Evolutionary conservation across 2,888 invertebrate genomes (phyloP).

Genomic region (Atrina japonica): DNA sequence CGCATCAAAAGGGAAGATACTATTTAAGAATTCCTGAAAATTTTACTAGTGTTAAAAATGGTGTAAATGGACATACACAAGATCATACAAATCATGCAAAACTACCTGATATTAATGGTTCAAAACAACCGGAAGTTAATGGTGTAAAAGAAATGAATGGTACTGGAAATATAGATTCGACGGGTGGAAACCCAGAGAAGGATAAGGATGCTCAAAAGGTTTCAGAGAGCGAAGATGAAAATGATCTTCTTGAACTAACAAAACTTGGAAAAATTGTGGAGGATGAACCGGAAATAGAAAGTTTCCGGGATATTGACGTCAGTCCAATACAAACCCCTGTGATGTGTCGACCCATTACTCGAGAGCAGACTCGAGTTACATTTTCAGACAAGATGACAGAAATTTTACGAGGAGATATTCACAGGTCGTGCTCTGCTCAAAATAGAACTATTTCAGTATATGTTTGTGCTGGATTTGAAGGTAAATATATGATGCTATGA

Average conservation of each 20-base stretch:
- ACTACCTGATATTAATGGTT: too few species aligned
- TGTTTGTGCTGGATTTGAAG: conserved; percentile 68
- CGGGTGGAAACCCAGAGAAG: conserved; percentile 11
- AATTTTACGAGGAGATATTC: conserved; percentile 67
- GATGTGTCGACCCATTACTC: conserved; percentile 64
- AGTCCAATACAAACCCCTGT: conserved; percentile 72
- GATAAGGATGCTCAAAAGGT: conserved; percentile 10
- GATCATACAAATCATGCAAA: too few species aligned
- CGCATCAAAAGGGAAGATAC: too few species aligned
- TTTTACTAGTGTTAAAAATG: too few species aligned
- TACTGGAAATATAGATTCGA: not conserved
- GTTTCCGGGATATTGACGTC: conserved; percentile 56
- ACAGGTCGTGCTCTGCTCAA: conserved; percentile 62
- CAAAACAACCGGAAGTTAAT: too few species aligned
- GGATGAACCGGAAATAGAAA: conserved; percentile 44
- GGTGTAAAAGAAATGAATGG: not conserved
- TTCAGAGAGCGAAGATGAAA: conserved; percentile 32
- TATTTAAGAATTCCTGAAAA: too few species aligned
- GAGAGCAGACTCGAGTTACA: conserved; percentile 61
- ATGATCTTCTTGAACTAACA: conserved; percentile 47
- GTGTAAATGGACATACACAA: too few species aligned
- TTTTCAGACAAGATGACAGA: conserved; percentile 60
- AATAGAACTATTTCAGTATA: conserved; percentile 66
- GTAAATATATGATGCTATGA: too few species aligned
- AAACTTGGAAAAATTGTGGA: conserved; percentile 32